A percentile compares a stretch with the other conserved stretches of the same genome.
Conservation (phyloP, 37 sponge, comb jelly and placozoan species). For the Crambe crambe region DNA sequence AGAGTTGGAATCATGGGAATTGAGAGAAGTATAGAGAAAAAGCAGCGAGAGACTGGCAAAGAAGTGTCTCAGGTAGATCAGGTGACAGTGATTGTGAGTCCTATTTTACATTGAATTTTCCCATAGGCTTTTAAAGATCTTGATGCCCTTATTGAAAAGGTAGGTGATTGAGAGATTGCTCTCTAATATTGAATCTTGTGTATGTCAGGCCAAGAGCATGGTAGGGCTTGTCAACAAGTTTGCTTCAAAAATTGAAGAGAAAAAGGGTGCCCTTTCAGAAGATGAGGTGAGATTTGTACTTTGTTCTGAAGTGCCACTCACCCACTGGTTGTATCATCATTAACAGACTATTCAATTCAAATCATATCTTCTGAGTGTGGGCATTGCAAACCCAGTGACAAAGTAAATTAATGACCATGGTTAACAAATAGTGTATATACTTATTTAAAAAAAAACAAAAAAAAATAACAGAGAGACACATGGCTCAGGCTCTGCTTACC, state of each 20-base stretch:
- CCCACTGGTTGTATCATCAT: not conserved
- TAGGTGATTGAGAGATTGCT: conserved; percentile 8
- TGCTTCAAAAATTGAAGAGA: conserved; percentile 88
- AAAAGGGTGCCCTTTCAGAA: conserved; percentile 86
- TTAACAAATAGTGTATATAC: not conserved
- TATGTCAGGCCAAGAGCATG: conserved; percentile 88
- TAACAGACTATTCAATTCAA: conserved; percentile 86
- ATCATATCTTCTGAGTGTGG: conserved; percentile 90
- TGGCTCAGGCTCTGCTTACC: conserved; percentile 87
- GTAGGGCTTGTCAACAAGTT: conserved; percentile 85
- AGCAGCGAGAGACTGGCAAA: conserved; percentile 67
- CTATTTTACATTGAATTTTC: not conserved
- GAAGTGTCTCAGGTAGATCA: conserved; percentile 55
- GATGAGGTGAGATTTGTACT: conserved; percentile 71
- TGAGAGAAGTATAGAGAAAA: conserved; percentile 86
- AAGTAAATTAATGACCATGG: conserved; percentile 32
- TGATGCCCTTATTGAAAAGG: conserved; percentile 94
- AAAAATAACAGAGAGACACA: conserved; percentile 87
- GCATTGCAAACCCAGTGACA: conserved; percentile 97
- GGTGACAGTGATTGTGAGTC: not conserved
- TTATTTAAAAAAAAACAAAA: too few species aligned
- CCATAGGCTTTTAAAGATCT: conserved; percentile 92
- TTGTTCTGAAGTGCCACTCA: not conserved
- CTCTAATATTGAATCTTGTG: not conserved
- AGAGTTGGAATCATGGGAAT: conserved; percentile 89